Conservation (phyloP, 2,797 vertebrate species). For the Selene dorsalis region DNA sequence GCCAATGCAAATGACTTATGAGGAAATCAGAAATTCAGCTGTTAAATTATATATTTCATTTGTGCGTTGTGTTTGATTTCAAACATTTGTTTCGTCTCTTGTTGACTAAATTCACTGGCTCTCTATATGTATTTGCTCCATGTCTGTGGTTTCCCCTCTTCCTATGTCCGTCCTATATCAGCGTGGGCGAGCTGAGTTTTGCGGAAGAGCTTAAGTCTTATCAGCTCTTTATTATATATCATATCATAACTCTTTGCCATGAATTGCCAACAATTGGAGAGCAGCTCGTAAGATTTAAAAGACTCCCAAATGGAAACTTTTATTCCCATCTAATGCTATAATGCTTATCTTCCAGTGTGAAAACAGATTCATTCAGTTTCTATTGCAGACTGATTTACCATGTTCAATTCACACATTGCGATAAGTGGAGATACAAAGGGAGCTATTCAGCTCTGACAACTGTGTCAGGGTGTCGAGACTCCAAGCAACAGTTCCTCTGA, state of each 20-base stretch:
- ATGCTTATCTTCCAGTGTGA: slow-evolving; percentile 62
- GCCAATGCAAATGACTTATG: slow-evolving; percentile 47
- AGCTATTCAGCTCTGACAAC: slow-evolving; percentile 41
- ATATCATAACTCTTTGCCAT: slow-evolving; percentile 51
- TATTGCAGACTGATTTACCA: slow-evolving; percentile 56
- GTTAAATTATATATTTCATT: slow-evolving; percentile 37
- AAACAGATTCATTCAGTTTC: slow-evolving; percentile 59
- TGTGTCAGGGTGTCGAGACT: slow-evolving; percentile 44
- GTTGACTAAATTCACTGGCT: slow-evolving; percentile 13
- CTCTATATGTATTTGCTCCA: not conserved
- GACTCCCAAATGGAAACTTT: slow-evolving; percentile 50
- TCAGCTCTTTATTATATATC: slow-evolving; percentile 71
- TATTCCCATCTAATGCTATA: slow-evolving; percentile 42
- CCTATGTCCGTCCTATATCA: slow-evolving; percentile 28
- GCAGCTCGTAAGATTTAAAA: slow-evolving; percentile 47
- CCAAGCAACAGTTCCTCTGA: slow-evolving; percentile 23
- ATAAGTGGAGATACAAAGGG: slow-evolving; percentile 62
- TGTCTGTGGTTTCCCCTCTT: slow-evolving; percentile 18
- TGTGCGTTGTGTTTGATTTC: slow-evolving; percentile 35
- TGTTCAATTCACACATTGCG: slow-evolving; percentile 51
- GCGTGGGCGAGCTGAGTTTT: slow-evolving; percentile 41
- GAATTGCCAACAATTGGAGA: slow-evolving; percentile 47
- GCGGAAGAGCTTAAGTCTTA: slow-evolving; percentile 63
- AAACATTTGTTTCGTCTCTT: slow-evolving; percentile 3
- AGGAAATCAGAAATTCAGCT: slow-evolving; percentile 29